Evolutionary conservation across 2,797 vertebrate species (phyloP), one percentile per base, ranked within the genome.

Genomic region (Xenentodon cancila): DNA sequence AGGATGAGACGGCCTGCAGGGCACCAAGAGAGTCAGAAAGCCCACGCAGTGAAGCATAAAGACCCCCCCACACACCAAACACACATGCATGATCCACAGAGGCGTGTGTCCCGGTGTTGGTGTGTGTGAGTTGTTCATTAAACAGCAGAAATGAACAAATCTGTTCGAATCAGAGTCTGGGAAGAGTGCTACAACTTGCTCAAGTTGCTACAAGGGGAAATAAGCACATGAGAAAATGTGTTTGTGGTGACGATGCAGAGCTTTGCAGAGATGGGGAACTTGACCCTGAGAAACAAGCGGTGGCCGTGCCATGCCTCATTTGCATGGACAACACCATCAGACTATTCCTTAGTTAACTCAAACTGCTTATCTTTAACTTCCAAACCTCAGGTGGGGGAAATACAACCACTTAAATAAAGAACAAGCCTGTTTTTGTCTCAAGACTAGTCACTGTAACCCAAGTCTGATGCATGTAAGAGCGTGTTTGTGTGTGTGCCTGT

Each of bases 241-340:
- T 71, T 56, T 65, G 72, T 51, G 65, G 67, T 79, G 80, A 77
- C 18, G 17, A 62, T 64, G 56, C 49, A 49, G 47, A 71, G 65
- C 66, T 75, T 71, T n/a, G 82, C 46, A 56, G 64, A 86, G 74
- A 92, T 83, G 83, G 21, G 86, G 91, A 92, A 91, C 78, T 88
- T 76, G 71, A 87, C 84, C 83, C 87, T 92, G 91, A 85, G 89
- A 92, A 90, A 83, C 6, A 53, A 73, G 53, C 63, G 32, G 21
- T 7, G 32, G 67, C 44, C n/a, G 66, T 19, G 37, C 47, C 48
- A 57, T 46, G 59, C 32, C 63, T 87, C 60, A 84, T 82, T 84
- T 84, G 71, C 75, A 85, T 82, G 50, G 53, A 71, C 51, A 50
- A 71, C 30, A 64, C 61, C 62, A 48, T 75, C 47, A 68, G 55